phyloP scores from a whole-genome alignment of 1,140 invertebrate genomes.

The Drosophila varians region DNA sequence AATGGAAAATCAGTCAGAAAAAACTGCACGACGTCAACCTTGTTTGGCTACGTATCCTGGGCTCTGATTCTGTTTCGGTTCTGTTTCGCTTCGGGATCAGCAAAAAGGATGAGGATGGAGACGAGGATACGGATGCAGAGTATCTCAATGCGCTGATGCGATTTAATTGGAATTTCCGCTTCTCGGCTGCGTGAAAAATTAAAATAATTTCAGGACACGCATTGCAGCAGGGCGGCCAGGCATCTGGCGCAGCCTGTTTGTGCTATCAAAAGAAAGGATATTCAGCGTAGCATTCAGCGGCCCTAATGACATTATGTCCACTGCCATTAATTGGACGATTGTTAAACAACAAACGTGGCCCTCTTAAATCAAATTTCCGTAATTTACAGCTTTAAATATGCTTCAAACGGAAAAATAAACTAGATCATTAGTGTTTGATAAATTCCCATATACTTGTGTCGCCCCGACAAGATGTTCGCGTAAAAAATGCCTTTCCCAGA shows the following conservation, averaged over 20 bases:
- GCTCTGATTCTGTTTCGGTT: conserved; percentile 14
- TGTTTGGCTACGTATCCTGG: conserved; percentile 20
- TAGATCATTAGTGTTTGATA: conserved; percentile 11
- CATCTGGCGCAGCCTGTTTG: conserved; percentile 4
- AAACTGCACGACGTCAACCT: conserved; percentile 31
- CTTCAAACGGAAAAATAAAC: not conserved
- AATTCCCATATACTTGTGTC: not conserved
- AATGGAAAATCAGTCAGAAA: conserved; percentile 76
- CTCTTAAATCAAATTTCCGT: not conserved
- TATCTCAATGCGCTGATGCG: conserved; percentile 62
- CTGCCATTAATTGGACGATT: conserved; percentile 57
- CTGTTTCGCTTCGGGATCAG: conserved; percentile 19
- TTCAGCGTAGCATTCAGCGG: not conserved
- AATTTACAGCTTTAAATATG: not conserved
- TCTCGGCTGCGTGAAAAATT: conserved; percentile 66
- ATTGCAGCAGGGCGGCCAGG: not conserved
- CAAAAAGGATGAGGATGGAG: not conserved
- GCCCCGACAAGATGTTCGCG: conserved; percentile 31
- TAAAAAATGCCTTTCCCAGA: conserved; percentile 54
- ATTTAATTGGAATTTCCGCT: conserved; percentile 82
- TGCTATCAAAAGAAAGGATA: conserved; percentile 12
- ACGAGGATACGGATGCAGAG: conserved; percentile 5
- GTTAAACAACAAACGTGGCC: not conserved
- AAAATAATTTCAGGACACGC: conserved; percentile 58
- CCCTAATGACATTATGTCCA: conserved; percentile 44